A percentile compares a stretch with the other conserved stretches of the same genome.
phyloP scores from a whole-genome alignment of 2,797 vertebrate species.

The Acestrorhynchus altus region DNA sequence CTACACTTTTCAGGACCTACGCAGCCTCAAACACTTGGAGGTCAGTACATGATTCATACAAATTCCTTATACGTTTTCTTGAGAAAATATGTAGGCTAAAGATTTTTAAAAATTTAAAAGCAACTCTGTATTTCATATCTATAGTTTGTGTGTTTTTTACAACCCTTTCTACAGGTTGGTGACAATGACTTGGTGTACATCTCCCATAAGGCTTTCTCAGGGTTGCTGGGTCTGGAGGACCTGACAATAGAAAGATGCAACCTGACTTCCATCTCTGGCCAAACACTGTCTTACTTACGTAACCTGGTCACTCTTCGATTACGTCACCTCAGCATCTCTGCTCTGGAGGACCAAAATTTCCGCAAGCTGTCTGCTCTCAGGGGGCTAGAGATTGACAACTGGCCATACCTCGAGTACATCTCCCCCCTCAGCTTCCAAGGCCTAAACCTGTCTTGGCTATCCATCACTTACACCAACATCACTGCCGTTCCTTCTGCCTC shows the following conservation, averaged over 20 bases:
- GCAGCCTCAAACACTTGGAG: conserved; percentile 87
- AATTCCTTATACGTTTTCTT: no score
- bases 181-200: conserved; percentile 98
- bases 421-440: conserved; percentile 90
- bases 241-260: conserved; percentile 94
- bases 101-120: no score
- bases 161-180: conserved; percentile 60
- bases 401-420: conserved; percentile 91
- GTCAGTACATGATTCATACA: no score
- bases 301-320: conserved; percentile 89
- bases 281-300: conserved; percentile 91
- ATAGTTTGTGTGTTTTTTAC: not conserved
- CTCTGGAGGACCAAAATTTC: conserved; percentile 94
- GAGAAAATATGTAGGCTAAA: not conserved
- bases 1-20: conserved; percentile 93
- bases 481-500: conserved; percentile 88
- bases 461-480: conserved; percentile 96
- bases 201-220: conserved; percentile 92
- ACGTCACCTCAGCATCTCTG: conserved; percentile 86
- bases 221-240: conserved; percentile 88
- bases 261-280: conserved; percentile 91
- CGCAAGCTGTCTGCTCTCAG: conserved; percentile 85
- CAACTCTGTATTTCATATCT: not conserved
- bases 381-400: conserved; percentile 91
- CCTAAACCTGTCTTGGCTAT: conserved; percentile 91